Evolutionary conservation across 2,888 invertebrate species (phyloP).

Genomic region (Agriopis aurantiaria): DNA sequence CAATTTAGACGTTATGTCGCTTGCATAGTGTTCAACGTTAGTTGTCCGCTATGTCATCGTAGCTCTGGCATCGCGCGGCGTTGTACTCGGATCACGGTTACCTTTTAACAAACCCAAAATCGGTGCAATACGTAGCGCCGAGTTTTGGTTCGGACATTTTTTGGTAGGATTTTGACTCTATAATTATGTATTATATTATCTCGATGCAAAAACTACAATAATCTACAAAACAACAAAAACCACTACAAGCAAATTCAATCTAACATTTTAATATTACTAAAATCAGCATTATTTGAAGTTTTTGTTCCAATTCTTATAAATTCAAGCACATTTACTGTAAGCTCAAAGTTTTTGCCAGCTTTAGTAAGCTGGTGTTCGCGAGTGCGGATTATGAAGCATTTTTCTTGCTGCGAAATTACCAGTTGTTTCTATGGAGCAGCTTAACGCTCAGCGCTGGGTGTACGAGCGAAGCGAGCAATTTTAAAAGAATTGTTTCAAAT

Average conservation of each 20-base stretch:
- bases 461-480: conserved; percentile 14
- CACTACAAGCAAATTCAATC: not conserved
- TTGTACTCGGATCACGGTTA: no score
- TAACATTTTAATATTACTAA: not conserved
- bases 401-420: conserved; percentile 50
- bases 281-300: not conserved
- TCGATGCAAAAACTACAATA: no score
- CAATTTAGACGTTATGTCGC: no score
- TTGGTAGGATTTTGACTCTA: no score
- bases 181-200: no score
- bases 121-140: no score
- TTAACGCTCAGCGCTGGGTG: conserved; percentile 2
- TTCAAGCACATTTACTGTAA: conserved; percentile 27
- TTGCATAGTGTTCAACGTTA: no score
- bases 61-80: no score
- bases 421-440: conserved; percentile 44
- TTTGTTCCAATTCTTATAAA: conserved; percentile 11
- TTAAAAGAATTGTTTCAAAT: not conserved
- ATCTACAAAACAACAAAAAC: no score
- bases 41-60: no score
- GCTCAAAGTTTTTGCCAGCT: conserved; percentile 26
- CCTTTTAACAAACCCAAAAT: no score
- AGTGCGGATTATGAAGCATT: conserved; percentile 46
- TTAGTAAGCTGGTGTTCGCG: conserved; percentile 33
- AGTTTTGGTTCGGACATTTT: no score